Percentiles rank a stretch among this genome's conserved stretches.
Evolutionary conservation across 2,797 vertebrate genomes (phyloP).

Genomic region (Darevskia mixta): DNA sequence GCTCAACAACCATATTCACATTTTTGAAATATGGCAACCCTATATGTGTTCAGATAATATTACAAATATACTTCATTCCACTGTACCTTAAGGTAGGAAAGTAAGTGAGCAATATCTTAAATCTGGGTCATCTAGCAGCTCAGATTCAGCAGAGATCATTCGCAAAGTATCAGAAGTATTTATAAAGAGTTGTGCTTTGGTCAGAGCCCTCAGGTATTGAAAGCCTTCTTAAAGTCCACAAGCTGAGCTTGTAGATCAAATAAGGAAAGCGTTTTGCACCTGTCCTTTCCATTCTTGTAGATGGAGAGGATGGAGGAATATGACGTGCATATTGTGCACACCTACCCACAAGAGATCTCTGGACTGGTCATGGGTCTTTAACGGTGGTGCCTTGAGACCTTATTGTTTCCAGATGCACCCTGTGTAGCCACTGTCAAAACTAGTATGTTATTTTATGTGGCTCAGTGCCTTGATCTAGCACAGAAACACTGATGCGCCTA

Average conservation of each 20-base stretch:
- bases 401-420: not conserved
- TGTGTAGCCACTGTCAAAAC: not conserved
- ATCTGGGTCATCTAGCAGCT: not conserved
- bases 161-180: not conserved
- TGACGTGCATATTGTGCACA: not conserved
- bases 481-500: constrained; percentile 32
- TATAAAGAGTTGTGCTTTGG: not conserved
- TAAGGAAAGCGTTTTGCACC: not conserved
- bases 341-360: not conserved
- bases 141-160: not conserved
- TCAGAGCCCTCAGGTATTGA: not conserved
- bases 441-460: not conserved
- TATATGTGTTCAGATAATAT: not conserved
- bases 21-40: no score
- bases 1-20: no score
- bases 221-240: not conserved
- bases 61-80: not conserved
- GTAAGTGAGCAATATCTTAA: not conserved
- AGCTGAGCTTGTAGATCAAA: not conserved
- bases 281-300: not conserved
- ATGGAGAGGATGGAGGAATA: not conserved
- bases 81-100: not conserved
- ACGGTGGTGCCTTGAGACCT: not conserved
- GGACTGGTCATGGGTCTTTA: constrained; percentile 2
- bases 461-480: not conserved